Base-by-base conservation (phyloP, 2,113 vertebrate genomes). In the Percina caprodes region DNA sequence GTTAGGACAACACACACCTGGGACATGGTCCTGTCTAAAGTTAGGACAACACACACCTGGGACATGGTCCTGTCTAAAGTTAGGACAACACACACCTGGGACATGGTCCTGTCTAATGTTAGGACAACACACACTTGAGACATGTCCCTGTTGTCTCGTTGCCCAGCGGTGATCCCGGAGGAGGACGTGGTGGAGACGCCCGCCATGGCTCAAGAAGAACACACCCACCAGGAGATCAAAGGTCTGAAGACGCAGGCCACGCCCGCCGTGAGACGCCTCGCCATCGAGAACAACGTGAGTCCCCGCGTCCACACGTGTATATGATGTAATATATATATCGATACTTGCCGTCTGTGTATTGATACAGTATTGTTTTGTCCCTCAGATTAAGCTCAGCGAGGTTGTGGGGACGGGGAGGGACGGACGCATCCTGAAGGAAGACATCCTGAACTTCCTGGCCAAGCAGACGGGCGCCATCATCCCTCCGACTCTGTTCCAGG, bases 181-280 rank as follows among this genome's bases (percentile, higher is more conserved):
- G 97, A 99, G 92, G 98, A 99, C 78, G 97, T 99, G 68, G 96
- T 99, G 73, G 98, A 99, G 93, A 97, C 97, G 0, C 97, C 96
- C 1, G 97, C 98, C 6, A 95, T 99, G 91, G 97, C 96, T 21
- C 96, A 96, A 15, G 97, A 98, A 59, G 98, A 99, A 30, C 97
- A 99, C 90, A 99, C 97, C 16, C 98, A 99, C 92, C 98, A 99
- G 80, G 96, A 99, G 81, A 99, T 99, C 88, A 99, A 97, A 85
- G 98, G 98, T 49, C 98, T 96, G 39, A 99, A 97, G 93, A 99
- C 97, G 0, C 94, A 98, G 88, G 98, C 98, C 83, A 99, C 98
- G 0, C 98, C 98, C 9, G 97, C 98, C 1, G 98, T 99, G 51
- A 95, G 98, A 52, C 96, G 97, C 33, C 95, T 99, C 13, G 98